phyloP scores from a whole-genome alignment of 2,888 invertebrate species.

The Leptarthrus brevirostris region DNA sequence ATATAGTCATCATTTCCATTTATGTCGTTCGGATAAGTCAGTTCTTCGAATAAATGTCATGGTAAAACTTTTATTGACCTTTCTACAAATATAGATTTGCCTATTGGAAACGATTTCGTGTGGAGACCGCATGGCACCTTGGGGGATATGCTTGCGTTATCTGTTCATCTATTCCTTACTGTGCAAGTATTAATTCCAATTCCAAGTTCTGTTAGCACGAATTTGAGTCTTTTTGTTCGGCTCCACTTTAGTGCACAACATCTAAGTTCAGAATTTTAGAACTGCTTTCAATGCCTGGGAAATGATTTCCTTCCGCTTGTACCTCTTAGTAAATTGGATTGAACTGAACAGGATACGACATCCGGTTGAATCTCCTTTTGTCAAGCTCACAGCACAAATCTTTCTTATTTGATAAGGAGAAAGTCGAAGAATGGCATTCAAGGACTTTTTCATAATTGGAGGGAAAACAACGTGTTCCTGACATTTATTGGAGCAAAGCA shows the following conservation, averaged over 20 bases:
- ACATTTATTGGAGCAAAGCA: too few relatives aligned
- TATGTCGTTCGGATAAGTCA: constrained; percentile 11
- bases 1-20: neutral
- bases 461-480: too few relatives aligned
- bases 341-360: neutral
- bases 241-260: neutral
- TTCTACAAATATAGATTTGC: constrained; percentile 31
- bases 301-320: constrained; percentile 30
- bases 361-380: constrained; percentile 1
- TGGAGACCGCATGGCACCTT: neutral
- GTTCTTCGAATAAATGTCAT: constrained; percentile 13
- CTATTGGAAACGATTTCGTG: neutral
- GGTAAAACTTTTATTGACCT: constrained; percentile 24
- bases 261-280: neutral
- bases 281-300: neutral
- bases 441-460: too few relatives aligned
- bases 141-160: neutral
- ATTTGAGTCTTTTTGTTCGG: neutral
- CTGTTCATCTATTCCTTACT: neutral
- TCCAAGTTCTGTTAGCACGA: neutral
- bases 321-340: constrained; percentile 27
- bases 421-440: too few relatives aligned
- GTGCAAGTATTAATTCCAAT: neutral
- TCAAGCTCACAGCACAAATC: too few relatives aligned
- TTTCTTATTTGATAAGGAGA: too few relatives aligned